Conservation (phyloP, 2,888 invertebrate genomes). For the Yponomeuta sedellus region DNA sequence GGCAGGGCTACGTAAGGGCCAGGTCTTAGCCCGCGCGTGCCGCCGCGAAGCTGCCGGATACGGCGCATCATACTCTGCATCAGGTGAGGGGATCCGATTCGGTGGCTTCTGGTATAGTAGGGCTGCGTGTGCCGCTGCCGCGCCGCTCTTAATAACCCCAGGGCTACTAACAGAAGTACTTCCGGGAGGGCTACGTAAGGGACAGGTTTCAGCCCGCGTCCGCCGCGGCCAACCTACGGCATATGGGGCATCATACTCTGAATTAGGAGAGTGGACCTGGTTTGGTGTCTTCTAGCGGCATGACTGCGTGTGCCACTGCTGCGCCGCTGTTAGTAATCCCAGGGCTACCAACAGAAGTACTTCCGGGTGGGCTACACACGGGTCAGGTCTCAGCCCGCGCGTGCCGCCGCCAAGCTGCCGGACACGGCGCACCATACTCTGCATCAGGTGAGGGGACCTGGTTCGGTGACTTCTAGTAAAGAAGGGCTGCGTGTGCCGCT, state of each 20-base stretch:
- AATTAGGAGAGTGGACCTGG: conserved; percentile 54
- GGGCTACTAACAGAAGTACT: too few relatives aligned
- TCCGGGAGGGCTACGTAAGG: conserved; percentile 89
- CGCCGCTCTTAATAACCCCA: too few relatives aligned
- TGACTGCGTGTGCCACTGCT: too few relatives aligned
- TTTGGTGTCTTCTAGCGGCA: not conserved
- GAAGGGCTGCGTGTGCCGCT: too few relatives aligned
- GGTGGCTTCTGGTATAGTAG: too few relatives aligned
- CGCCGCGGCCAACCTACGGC: conserved; percentile 45
- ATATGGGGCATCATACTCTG: conserved; percentile 26
- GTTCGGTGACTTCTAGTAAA: not conserved
- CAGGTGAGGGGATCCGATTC: conserved; percentile 41
- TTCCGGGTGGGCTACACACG: too few relatives aligned
- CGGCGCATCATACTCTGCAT: conserved; percentile 41
- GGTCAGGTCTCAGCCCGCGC: too few relatives aligned
- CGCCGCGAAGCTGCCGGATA: conserved; percentile 39
- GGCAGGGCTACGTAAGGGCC: conserved; percentile 87
- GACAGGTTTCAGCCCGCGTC: conserved; percentile 70
- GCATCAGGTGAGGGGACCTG: conserved; percentile 55
- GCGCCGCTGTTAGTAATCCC: too few relatives aligned
- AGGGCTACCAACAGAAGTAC: too few relatives aligned
- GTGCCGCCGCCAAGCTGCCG: conserved; percentile 49
- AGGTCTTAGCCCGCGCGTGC: conserved; percentile 68
- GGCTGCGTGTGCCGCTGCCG: too few relatives aligned
- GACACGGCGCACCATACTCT: conserved; percentile 73